Base-by-base conservation (phyloP, 64 coral and sea anemone genomes). In the Pocillopora damicornis region DNA sequence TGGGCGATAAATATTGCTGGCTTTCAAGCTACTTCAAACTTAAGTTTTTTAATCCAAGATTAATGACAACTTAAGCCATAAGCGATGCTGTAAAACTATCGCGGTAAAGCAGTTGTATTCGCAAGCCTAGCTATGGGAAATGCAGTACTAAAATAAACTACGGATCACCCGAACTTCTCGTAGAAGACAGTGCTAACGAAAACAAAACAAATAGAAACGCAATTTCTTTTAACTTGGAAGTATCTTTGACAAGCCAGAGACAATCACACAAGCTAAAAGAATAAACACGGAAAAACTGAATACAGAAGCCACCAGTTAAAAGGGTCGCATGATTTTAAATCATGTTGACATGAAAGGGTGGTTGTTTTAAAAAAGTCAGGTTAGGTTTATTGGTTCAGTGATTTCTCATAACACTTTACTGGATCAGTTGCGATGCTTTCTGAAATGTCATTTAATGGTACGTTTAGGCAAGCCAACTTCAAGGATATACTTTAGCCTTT, bases 371-470 rank as follows among this genome's bases (percentile, higher is more conserved):
- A 15, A 11, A 75, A 75, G 13, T 17, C 74, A 75, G 74, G 18
- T 71, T 71, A 23, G 67, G 2, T 57, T 45, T 22, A 77, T 18
- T 77, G 75, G 75, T 77, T 77, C 37, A 77, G 38, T 77, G 75
- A 20, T 56, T 77, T 45, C 4, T 25, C 22, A 18, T 69, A 9
- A 22, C 16, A 67, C 7, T 15, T 69, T 22, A 71, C 25, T 71
- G 12, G 20, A 71, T 71, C 22, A 12, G 67, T 71, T 20, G 20
- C 22, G 25, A 71, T 11, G 20, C 25, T 71, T 5, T 11, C 67
- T 22, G 22, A 67, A 51, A 51, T 51, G 42, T 51, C 42, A 51
- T 0, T 51, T 51, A 51, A 51, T 7, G 42, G 7, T 51, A 51
- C 7, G 42, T 7, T 51, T 51, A 51, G 42, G 42, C 42, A 7